Conservation (phyloP, 2,888 invertebrate genomes). For the Eristalis pertinax region DNA sequence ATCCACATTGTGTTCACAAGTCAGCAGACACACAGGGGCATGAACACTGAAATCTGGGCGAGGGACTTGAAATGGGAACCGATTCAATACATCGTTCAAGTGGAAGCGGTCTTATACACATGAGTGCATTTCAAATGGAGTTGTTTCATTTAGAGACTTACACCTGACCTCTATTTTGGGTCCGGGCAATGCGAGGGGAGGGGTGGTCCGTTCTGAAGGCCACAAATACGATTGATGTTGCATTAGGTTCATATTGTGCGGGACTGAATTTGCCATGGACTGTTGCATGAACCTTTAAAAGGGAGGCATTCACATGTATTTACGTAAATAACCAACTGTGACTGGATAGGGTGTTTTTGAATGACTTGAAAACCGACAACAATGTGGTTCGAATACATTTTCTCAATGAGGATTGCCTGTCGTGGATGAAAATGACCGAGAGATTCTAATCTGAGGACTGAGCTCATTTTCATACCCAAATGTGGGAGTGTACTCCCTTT, state of each 20-base stretch:
- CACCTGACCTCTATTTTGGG: not conserved
- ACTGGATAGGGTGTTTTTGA: not conserved
- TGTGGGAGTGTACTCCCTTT: too few species aligned
- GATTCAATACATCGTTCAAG: conserved; percentile 17
- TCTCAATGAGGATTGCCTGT: too few species aligned
- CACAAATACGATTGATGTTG: not conserved
- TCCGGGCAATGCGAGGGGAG: not conserved
- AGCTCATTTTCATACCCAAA: too few species aligned
- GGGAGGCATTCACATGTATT: not conserved
- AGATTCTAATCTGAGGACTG: too few species aligned
- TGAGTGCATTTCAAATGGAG: conserved; percentile 31
- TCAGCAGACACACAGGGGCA: not conserved
- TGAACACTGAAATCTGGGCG: not conserved
- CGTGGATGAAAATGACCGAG: too few species aligned
- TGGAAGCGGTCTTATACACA: conserved; percentile 24
- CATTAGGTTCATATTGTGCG: not conserved
- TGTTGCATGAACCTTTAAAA: not conserved
- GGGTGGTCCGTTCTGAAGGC: not conserved
- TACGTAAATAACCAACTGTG: not conserved
- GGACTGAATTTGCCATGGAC: not conserved
- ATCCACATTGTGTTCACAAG: not conserved
- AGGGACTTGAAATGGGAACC: not conserved
- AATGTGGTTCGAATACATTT: not conserved
- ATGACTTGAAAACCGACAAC: not conserved
- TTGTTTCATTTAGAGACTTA: not conserved